phyloP scores from a whole-genome alignment of 2,113 vertebrate genomes.

The Phrynosoma blainvillii region DNA sequence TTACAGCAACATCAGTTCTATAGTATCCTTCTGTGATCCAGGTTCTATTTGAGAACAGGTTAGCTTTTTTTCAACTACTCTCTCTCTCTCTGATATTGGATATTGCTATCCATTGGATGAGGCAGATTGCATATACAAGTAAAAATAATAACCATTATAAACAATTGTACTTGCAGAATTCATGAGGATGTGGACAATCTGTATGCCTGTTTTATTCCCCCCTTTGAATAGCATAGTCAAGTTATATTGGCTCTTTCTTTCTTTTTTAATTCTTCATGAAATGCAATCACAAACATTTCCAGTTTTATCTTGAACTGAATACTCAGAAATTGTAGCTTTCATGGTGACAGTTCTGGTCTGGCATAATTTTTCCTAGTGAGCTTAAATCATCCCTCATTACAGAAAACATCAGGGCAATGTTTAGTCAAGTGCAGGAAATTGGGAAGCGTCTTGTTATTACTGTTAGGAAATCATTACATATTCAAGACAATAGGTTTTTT shows the following conservation, averaged over 20 bases:
- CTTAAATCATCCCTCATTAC: neutral
- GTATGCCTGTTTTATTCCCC: neutral
- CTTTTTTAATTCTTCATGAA: neutral
- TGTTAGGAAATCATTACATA: constrained; percentile 1
- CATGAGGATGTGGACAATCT: neutral
- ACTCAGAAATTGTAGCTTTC: neutral
- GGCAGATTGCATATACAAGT: neutral
- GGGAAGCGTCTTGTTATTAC: neutral
- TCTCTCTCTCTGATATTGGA: too few species aligned
- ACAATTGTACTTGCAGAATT: neutral
- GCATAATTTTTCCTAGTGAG: neutral
- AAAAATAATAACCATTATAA: constrained; percentile 2
- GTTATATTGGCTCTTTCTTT: neutral
- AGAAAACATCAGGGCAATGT: neutral
- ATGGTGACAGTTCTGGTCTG: neutral
- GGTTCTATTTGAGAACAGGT: too few species aligned
- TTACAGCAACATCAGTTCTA: too few species aligned
- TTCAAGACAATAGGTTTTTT: neutral
- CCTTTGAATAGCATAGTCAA: neutral
- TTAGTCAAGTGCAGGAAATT: neutral
- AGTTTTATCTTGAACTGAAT: neutral
- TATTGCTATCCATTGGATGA: neutral
- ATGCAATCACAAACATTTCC: neutral
- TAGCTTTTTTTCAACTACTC: too few species aligned
- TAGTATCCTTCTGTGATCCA: too few species aligned